Evolutionary conservation across 2,888 invertebrate genomes (phyloP).

Genomic region (Dasysyrphus tricinctus): DNA sequence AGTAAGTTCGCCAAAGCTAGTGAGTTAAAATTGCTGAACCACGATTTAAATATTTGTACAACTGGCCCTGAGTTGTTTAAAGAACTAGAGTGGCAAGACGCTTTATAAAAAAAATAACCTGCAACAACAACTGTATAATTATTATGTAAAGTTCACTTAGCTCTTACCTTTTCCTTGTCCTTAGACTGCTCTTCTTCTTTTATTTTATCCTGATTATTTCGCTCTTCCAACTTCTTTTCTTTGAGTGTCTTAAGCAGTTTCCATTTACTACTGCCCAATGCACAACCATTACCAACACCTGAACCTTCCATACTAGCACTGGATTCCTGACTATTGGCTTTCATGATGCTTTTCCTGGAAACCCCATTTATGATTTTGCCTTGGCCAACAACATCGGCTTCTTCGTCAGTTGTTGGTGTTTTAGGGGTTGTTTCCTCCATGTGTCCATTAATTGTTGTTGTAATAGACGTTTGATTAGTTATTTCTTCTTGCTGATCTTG

Average conservation of each 20-base stretch:
- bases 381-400: conserved; percentile 22
- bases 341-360: conserved; percentile 35
- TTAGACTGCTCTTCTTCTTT: conserved; percentile 86
- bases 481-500: not conserved
- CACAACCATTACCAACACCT: conserved; percentile 78
- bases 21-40: too few relatives aligned
- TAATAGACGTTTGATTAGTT: not conserved
- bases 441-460: conserved; percentile 24
- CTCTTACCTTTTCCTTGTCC: conserved; percentile 86
- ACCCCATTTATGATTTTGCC: conserved; percentile 9
- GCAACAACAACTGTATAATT: not conserved
- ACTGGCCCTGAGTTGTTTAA: too few relatives aligned
- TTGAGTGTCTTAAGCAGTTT: conserved; percentile 94
- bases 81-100: too few relatives aligned
- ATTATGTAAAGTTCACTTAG: not conserved
- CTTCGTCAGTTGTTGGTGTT: conserved; percentile 57
- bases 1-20: too few relatives aligned
- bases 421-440: conserved; percentile 24
- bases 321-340: conserved; percentile 79
- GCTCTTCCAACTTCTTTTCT: conserved; percentile 95
- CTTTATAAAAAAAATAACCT: too few relatives aligned
- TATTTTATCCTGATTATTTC: conserved; percentile 88
- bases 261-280: conserved; percentile 94
- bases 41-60: too few relatives aligned
- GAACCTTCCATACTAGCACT: conserved; percentile 83